Evolutionary conservation across 2,113 vertebrate genomes (phyloP).

Genomic region (Scophthalmus maximus): DNA sequence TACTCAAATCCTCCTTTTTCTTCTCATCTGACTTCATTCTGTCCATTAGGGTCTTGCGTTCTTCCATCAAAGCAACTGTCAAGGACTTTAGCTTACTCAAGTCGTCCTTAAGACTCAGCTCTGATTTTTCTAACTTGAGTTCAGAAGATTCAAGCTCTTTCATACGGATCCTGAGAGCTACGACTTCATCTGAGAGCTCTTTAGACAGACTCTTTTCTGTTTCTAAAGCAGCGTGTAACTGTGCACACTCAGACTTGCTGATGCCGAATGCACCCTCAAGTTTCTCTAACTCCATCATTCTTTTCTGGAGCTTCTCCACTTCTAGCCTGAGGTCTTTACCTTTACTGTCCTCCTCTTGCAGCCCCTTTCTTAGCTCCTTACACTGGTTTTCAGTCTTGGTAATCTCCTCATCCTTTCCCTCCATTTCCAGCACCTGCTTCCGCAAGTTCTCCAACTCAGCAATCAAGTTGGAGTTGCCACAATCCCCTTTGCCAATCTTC

Average conservation of each 20-base stretch:
- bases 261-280: constrained; percentile 89
- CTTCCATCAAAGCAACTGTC: constrained; percentile 94
- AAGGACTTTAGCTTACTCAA: constrained; percentile 95
- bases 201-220: constrained; percentile 91
- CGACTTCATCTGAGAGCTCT: constrained; percentile 92
- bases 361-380: constrained; percentile 89
- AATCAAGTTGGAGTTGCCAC: constrained; percentile 92
- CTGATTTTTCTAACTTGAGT: constrained; percentile 91
- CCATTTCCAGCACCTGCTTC: constrained; percentile 94
- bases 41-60: constrained; percentile 92
- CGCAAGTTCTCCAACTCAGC: constrained; percentile 93
- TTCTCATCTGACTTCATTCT: constrained; percentile 93
- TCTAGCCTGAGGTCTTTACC: constrained; percentile 90
- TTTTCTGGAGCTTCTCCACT: constrained; percentile 93
- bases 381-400: constrained; percentile 93
- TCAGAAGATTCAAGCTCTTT: constrained; percentile 95
- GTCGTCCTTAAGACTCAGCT: constrained; percentile 93
- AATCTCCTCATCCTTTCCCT: constrained; percentile 97
- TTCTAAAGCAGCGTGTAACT: constrained; percentile 89
- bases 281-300: constrained; percentile 93
- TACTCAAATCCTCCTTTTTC: constrained; percentile 89
- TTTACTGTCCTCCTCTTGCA: constrained; percentile 90
- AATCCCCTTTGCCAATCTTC: constrained; percentile 92
- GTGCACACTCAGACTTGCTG: constrained; percentile 89
- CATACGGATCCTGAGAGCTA: constrained; percentile 90